Evolutionary conservation across 2,113 vertebrate genomes (phyloP), one percentile per base, ranked within the genome.

Genomic region (Poecilia latipinna): DNA sequence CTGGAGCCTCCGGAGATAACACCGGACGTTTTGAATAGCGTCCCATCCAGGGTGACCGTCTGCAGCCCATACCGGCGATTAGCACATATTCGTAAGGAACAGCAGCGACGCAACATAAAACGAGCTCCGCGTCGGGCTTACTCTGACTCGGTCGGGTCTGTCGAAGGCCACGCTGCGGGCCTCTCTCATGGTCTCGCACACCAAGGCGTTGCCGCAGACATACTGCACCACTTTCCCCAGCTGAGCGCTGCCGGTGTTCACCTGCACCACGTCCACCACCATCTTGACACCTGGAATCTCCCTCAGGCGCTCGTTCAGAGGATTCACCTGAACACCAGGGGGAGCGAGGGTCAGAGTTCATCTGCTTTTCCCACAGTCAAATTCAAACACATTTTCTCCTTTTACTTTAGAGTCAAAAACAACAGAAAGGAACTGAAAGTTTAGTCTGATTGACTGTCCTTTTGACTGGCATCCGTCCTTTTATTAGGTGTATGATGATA

Each of bases 1-100:
- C 93, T 95, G 72, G 97, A 96, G 39, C 98, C 98, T 89, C 98
- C 97, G 51, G 97, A 99, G 76, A 99, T 98, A 72, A 96, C 94
- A 10, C 98, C 98, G 31, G 97, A 98, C 86, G 96, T 98, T 66
- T 95, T 88, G 93, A 99, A 99, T 64, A 99, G 88, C 61, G 97
- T 99, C 85, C 98, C 98, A 77, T 99, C 98, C 84, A 98, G 94
- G 74, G 97, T 86, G 11, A 99, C 96, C 0, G 96, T 96, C 98
- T 99, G 61, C 8, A 65, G 35, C 12, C 68, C 65, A 68, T 4
- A 68, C 29, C 70, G 42, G 2, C 11, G 11, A 63, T 63, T 39
- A 12, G 0, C 28, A 24, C 10, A 33, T 48, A 19, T 19, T 48
- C 44, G 4, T 6, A 48, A 17, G 17, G 4, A 17, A 33, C 33